Percentiles rank a stretch among this genome's conserved stretches.
These are phyloP conservation scores for Peromyscus californicus DNA, from an alignment of 2,113 vertebrate species.

Conservation along the genomic window DNA sequence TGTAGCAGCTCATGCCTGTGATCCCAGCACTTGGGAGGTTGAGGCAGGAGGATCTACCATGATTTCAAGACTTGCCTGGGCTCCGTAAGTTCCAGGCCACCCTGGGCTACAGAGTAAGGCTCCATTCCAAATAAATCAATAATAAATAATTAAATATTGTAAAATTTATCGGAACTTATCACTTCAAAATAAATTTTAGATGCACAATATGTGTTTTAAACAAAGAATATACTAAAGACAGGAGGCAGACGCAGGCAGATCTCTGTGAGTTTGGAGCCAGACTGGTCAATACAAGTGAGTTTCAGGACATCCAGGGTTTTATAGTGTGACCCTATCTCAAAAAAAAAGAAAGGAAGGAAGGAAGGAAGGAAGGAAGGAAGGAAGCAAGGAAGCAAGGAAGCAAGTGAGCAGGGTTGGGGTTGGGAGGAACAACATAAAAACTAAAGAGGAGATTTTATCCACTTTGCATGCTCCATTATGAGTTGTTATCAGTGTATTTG, in stretches of 20 bases:
- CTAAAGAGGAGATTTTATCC: slow-evolving; percentile 9
- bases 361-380: not conserved
- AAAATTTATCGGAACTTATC: slow-evolving; percentile 35
- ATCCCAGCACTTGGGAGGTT: not conserved
- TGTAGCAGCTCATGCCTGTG: not conserved
- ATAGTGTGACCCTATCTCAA: not conserved
- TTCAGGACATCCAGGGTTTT: not conserved
- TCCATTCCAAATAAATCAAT: not conserved
- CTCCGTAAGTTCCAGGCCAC: not conserved
- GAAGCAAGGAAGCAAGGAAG: too few relatives aligned
- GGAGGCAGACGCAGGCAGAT: not conserved
- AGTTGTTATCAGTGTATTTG: slow-evolving; percentile 26
- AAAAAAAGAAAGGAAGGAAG: not conserved
- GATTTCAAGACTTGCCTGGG: not conserved
- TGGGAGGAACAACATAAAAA: not conserved
- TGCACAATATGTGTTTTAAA: slow-evolving; percentile 59
- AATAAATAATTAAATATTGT: not conserved
- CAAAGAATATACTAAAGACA: not conserved
- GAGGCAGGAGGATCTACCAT: not conserved
- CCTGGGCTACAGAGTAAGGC: not conserved
- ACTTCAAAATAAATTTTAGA: slow-evolving; percentile 56
- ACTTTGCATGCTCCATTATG: not conserved
- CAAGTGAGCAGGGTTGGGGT: too few relatives aligned
- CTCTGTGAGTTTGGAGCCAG: not conserved
- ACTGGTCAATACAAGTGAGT: not conserved